Evolutionary conservation across 2,888 invertebrate species (phyloP).

Genomic region (Eupeodes latifasciatus): DNA sequence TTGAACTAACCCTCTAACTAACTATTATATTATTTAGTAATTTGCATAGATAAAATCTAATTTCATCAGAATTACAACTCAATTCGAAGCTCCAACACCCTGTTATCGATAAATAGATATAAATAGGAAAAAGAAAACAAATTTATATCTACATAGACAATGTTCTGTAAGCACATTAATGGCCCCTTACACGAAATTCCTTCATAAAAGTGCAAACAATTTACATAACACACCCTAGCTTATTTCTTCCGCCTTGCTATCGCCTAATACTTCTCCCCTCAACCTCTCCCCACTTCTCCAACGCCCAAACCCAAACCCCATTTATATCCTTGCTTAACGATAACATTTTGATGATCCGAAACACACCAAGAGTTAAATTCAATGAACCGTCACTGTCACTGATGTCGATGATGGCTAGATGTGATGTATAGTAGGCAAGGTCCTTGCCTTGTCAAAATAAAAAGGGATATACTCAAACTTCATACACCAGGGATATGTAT

Average conservation of each 20-base stretch:
- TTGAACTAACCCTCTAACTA: no score
- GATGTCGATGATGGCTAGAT: no score
- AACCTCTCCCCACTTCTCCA: neutral
- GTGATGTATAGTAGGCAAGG: conserved; percentile 26
- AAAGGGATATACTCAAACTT: neutral
- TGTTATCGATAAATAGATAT: neutral
- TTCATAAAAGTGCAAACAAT: conserved; percentile 44
- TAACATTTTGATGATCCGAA: conserved; percentile 62
- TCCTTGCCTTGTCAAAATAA: conserved; percentile 4
- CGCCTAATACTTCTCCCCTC: no score
- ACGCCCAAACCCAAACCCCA: neutral
- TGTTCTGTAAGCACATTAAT: conserved; percentile 38
- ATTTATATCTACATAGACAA: neutral
- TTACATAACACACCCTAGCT: conserved; percentile 58
- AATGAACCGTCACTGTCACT: conserved; percentile 38
- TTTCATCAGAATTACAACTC: neutral
- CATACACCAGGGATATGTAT: neutral
- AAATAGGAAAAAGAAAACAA: neutral
- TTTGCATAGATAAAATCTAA: neutral
- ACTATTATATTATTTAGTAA: no score
- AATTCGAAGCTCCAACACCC: conserved; percentile 5
- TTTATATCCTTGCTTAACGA: conserved; percentile 45
- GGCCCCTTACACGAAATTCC: conserved; percentile 8
- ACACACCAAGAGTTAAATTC: conserved; percentile 59
- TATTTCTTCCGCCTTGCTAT: conserved; percentile 1